phyloP scores from a whole-genome alignment of 1,140 invertebrate species.

The Lordiphosa collinella region DNA sequence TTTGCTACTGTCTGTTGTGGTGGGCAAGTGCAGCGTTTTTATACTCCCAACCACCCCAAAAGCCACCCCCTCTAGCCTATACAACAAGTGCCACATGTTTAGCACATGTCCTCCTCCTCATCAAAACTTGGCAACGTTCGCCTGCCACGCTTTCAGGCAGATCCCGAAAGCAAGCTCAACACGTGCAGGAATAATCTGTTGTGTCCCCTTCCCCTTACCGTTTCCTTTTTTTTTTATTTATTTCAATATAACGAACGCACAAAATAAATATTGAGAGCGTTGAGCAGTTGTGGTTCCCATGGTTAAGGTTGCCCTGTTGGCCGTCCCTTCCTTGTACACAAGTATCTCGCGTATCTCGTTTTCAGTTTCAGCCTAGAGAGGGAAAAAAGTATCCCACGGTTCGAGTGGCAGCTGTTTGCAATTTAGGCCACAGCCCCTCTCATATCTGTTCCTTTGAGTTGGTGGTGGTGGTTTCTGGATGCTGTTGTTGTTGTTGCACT shows the following conservation, averaged over 20 bases:
- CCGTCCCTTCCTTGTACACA: constrained; percentile 31
- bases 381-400: constrained; percentile 78
- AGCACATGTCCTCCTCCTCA: constrained; percentile 50
- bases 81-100: constrained; percentile 67
- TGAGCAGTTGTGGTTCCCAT: constrained; percentile 79
- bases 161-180: constrained; percentile 60
- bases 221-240: constrained; percentile 17
- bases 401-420: constrained; percentile 79
- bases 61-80: constrained; percentile 38
- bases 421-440: constrained; percentile 73
- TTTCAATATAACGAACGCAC: constrained; percentile 64
- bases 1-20: constrained; percentile 42
- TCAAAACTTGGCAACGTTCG: constrained; percentile 31
- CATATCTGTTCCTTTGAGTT: constrained; percentile 21
- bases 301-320: constrained; percentile 64
- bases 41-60: constrained; percentile 30
- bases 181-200: constrained; percentile 70
- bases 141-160: constrained; percentile 57
- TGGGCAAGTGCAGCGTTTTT: constrained; percentile 56
- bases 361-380: constrained; percentile 14
- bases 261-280: constrained; percentile 75
- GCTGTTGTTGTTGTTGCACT: constrained; percentile 48
- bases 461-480: constrained; percentile 18
- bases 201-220: constrained; percentile 10
- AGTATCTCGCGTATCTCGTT: background rate